Conservation (phyloP, 2,888 invertebrate genomes). For the Abrostola tripartita region DNA sequence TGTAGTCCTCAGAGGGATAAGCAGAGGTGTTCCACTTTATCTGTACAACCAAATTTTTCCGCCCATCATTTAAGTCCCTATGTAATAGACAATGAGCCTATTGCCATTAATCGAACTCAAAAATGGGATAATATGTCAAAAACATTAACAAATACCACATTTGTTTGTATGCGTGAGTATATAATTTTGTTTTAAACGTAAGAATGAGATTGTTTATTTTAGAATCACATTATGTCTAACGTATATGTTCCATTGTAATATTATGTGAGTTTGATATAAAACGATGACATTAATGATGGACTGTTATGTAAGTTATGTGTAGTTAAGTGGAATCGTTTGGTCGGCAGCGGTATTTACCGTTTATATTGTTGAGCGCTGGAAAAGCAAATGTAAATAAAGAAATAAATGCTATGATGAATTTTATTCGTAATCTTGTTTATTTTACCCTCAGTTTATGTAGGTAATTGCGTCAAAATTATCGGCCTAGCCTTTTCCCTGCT, state of each 20-base stretch:
- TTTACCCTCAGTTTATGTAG: not conserved
- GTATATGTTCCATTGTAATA: conserved; percentile 38
- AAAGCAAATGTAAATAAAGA: conserved; percentile 44
- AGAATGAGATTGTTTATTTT: conserved; percentile 49
- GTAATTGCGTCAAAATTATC: too few relatives aligned
- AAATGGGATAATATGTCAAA: not conserved
- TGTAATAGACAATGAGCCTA: too few relatives aligned
- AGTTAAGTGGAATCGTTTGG: conserved; percentile 12
- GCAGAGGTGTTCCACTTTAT: too few relatives aligned
- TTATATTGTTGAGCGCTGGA: conserved; percentile 24
- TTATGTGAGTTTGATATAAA: conserved; percentile 40
- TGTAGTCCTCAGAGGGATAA: too few relatives aligned
- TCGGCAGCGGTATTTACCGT: conserved; percentile 12
- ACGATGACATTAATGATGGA: conserved; percentile 49
- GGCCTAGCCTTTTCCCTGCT: too few relatives aligned
- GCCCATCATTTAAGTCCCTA: too few relatives aligned
- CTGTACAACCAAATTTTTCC: too few relatives aligned
- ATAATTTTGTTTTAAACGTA: conserved; percentile 35
- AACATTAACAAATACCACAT: conserved; percentile 29
- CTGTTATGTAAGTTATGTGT: conserved; percentile 48
- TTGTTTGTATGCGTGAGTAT: conserved; percentile 14
- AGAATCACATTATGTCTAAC: conserved; percentile 35
- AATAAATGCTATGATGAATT: conserved; percentile 43
- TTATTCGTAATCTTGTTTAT: conserved; percentile 19
- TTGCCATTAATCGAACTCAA: not conserved